Base-by-base conservation (phyloP, 30 jellyfish, hydroid and myxozoan genomes). In the Aurelia aurita complex sp. Pacific region DNA sequence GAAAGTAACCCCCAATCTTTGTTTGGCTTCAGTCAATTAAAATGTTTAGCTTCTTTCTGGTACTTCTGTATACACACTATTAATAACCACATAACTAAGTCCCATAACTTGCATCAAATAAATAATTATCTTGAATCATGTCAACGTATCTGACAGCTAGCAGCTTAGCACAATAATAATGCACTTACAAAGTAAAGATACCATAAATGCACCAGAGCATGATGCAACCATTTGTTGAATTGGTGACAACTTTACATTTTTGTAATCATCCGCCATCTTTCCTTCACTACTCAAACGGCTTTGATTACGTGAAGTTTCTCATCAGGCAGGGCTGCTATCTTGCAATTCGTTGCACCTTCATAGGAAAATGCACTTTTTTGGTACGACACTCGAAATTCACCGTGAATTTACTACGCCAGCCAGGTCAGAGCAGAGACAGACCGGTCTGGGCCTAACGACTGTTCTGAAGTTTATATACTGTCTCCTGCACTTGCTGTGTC, bases 141-240 rank as follows among this genome's bases (percentile, higher is more conserved):
- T 43, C 64, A 23, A 55, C 14, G 33, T 38, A 14, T 32, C 15
- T 9, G 69, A 14, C 32, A 64, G 23, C 23, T 19, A 62, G 7
- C 11, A 50, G 12, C 23, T 34, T 12, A 29, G 57, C 57, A 46
- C 57, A 46, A 46, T 9, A 46, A 9, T 46, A 46, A 69, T n/a
- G 23, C 35, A 77, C 99, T 88, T 80, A 94, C 99, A 79, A 60
- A 94, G 72, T 60, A 94, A 79, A 1, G 99, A 85, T 17, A 94
- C 99, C 90, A 84, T 75, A 34, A 94, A 68, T 12, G 99, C 99
- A 76, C 99, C 99, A 51, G 94, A 86, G 73, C 97, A 89, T 5
- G 99, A 94, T 67, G 99, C 86, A 53, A 94, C 52, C 99, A 94
- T 94, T 83, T 94, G 99, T 88, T 94, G 99, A 5, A 82, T 40